phyloP scores from a whole-genome alignment of 2,888 invertebrate species.

The Odontomyia ornata region DNA sequence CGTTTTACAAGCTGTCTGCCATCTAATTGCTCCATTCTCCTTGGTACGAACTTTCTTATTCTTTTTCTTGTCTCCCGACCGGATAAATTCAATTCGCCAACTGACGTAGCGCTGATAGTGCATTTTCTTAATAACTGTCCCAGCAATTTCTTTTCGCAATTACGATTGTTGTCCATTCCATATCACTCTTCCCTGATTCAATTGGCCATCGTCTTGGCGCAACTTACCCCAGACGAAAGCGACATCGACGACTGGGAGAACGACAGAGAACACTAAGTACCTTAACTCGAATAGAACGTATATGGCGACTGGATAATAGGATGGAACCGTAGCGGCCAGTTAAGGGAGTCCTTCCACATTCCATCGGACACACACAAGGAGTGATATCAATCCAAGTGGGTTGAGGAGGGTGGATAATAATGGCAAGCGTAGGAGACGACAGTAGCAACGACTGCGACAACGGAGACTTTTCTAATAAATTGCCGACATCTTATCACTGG shows the following conservation, averaged over 20 bases:
- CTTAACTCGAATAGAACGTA: not conserved
- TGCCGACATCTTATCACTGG: slow-evolving; percentile 34
- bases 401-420: not conserved
- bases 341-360: too few relatives aligned
- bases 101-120: slow-evolving; percentile 32
- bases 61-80: slow-evolving; percentile 21
- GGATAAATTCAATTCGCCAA: slow-evolving; percentile 40
- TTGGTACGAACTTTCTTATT: not conserved
- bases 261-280: not conserved
- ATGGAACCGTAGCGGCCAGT: not conserved
- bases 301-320: not conserved
- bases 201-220: slow-evolving; percentile 9
- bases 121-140: slow-evolving; percentile 36
- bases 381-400: too few relatives aligned
- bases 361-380: too few relatives aligned
- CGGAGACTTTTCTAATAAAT: slow-evolving; percentile 42
- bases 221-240: not conserved
- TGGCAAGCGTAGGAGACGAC: slow-evolving; percentile 2
- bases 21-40: not conserved
- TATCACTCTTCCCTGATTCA: slow-evolving; percentile 29
- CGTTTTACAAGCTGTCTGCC: too few relatives aligned
- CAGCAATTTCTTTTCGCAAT: slow-evolving; percentile 30
- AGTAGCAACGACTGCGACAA: slow-evolving; percentile 8
- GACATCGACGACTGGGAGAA: not conserved
- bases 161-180: slow-evolving; percentile 40